Evolutionary conservation across 2,113 vertebrate genomes (phyloP).

Genomic region (Struthidea cinerea): DNA sequence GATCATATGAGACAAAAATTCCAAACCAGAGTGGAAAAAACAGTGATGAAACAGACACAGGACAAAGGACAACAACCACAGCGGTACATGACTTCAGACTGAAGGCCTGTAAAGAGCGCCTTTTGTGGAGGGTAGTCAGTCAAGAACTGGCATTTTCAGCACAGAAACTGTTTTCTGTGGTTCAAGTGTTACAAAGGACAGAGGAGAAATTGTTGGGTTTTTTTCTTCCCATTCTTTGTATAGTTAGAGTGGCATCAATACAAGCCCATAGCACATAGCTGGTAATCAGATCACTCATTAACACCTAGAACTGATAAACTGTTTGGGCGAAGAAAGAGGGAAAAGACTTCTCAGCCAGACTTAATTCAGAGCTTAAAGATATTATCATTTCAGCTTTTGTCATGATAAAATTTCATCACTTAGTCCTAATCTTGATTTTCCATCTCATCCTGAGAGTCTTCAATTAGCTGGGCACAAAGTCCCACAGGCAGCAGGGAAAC

Average conservation of each 20-base stretch:
- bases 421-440: neutral
- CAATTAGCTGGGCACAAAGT: neutral
- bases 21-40: neutral
- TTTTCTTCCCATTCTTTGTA: neutral
- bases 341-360: neutral
- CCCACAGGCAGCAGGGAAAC: neutral
- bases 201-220: neutral
- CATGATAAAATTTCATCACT: neutral
- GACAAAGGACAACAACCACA: neutral
- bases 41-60: rapidly evolving
- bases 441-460: neutral
- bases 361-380: neutral
- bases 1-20: neutral
- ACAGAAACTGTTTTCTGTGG: neutral
- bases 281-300: neutral
- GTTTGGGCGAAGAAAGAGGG: neutral
- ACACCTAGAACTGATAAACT: neutral
- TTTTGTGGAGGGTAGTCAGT: neutral
- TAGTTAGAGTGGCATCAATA: neutral
- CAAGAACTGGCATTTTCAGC: neutral
- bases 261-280: neutral
- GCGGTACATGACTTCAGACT: neutral
- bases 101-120: neutral
- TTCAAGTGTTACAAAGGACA: neutral
- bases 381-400: neutral